Percentiles rank a stretch among this genome's conserved stretches.
Conservation (phyloP, 2,888 invertebrate species). For the Ceriagrion tenellum region DNA sequence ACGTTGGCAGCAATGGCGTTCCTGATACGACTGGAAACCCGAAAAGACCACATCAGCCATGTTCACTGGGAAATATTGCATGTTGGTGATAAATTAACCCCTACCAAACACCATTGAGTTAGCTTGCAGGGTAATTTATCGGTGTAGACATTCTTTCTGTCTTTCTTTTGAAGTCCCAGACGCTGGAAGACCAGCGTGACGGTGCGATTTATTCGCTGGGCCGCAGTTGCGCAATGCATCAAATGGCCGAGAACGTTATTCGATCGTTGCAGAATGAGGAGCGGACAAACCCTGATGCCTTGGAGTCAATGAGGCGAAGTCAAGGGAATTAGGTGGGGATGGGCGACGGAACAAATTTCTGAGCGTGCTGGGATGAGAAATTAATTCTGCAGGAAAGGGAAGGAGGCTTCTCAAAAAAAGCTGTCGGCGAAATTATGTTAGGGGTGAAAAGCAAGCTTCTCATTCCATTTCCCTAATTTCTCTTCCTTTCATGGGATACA, state of each 20-base stretch:
- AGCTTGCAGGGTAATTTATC: too few species aligned
- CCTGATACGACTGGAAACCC: too few species aligned
- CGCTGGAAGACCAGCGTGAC: neutral
- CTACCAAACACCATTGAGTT: too few species aligned
- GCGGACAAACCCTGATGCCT: neutral
- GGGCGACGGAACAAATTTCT: neutral
- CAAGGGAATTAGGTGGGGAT: conserved; percentile 14
- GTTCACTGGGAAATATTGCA: too few species aligned
- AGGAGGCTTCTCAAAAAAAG: neutral
- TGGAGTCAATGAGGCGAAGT: conserved; percentile 10
- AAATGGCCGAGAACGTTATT: neutral
- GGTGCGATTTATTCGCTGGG: neutral
- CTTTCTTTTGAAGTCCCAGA: too few species aligned
- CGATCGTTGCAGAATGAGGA: neutral
- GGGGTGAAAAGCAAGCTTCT: neutral
- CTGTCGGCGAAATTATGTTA: neutral
- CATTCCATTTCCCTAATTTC: neutral
- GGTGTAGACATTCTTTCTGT: too few species aligned
- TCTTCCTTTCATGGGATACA: too few species aligned
- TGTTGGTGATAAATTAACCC: too few species aligned
- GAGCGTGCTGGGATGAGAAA: neutral
- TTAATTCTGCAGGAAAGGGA: neutral
- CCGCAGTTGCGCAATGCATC: neutral
- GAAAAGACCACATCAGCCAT: too few species aligned
- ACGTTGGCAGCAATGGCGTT: too few species aligned